Evolutionary conservation across 2,888 invertebrate genomes (phyloP).

Genomic region (Ectemnius cavifrons): DNA sequence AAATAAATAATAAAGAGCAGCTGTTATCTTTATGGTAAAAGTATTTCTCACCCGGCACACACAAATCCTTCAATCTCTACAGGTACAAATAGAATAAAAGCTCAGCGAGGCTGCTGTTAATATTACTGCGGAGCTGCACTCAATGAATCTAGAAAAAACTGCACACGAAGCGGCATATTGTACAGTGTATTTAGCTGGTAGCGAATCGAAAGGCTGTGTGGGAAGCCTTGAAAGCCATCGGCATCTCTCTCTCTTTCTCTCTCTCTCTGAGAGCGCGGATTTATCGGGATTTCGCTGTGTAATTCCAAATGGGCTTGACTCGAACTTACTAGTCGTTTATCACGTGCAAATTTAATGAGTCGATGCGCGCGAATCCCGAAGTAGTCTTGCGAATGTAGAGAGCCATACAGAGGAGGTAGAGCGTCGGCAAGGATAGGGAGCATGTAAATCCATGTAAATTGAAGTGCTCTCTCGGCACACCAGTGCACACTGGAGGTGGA

Average conservation of each 20-base stretch:
- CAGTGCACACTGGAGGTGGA: not conserved
- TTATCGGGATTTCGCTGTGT: constrained; percentile 3
- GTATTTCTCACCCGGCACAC: no score
- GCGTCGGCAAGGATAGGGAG: constrained; percentile 13
- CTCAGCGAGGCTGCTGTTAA: no score
- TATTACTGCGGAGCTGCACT: no score
- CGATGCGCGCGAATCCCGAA: not conserved
- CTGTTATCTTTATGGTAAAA: no score
- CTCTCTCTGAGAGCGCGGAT: not conserved
- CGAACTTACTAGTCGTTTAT: constrained; percentile 6
- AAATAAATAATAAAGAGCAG: no score
- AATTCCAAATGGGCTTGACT: constrained; percentile 2
- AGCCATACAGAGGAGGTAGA: constrained; percentile 1
- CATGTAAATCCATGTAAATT: constrained; percentile 49
- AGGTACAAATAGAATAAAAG: no score
- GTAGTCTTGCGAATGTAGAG: not conserved
- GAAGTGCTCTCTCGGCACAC: constrained; percentile 25
- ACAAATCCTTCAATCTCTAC: no score
- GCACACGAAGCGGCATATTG: no score
- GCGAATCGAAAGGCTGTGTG: no score
- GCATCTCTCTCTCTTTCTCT: not conserved
- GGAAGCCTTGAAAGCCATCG: not conserved
- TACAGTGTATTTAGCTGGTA: no score
- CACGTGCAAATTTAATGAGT: constrained; percentile 7
- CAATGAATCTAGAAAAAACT: no score